These are phyloP conservation scores for Autographa gamma DNA, from an alignment of 2,888 invertebrate genomes.

Conservation along the genomic window DNA sequence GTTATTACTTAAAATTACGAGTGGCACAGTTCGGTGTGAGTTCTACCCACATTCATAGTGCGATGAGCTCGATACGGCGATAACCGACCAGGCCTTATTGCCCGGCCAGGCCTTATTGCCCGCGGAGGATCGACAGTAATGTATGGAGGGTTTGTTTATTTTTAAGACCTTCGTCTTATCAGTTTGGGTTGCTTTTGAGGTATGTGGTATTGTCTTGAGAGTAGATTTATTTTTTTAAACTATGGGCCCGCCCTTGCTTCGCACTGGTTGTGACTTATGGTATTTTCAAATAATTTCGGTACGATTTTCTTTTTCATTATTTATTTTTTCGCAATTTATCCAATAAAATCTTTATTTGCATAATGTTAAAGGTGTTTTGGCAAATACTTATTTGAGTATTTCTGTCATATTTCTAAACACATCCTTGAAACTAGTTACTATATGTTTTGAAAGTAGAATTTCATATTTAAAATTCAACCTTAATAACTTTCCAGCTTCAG, in stretches of 20 bases:
- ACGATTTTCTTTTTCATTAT: no score
- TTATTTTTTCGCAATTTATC: no score
- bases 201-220: constrained; percentile 16
- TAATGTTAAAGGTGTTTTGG: no score
- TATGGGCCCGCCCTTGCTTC: no score
- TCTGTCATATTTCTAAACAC: neutral
- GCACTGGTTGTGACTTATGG: no score
- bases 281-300: no score
- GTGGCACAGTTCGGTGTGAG: constrained; percentile 28
- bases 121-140: constrained; percentile 37
- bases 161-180: constrained; percentile 25
- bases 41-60: constrained; percentile 45
- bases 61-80: constrained; percentile 41
- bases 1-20: constrained; percentile 19
- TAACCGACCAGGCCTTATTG: constrained; percentile 26
- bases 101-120: constrained; percentile 40
- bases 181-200: neutral
- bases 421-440: neutral
- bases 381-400: no score
- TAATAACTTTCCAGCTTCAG: constrained; percentile 24
- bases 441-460: no score
- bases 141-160: constrained; percentile 22
- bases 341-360: no score
- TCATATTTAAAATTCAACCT: constrained; percentile 27
- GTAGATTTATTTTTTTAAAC: neutral